Evolutionary conservation across 2,113 vertebrate species (phyloP).

Genomic region (Nasalis larvatus): DNA sequence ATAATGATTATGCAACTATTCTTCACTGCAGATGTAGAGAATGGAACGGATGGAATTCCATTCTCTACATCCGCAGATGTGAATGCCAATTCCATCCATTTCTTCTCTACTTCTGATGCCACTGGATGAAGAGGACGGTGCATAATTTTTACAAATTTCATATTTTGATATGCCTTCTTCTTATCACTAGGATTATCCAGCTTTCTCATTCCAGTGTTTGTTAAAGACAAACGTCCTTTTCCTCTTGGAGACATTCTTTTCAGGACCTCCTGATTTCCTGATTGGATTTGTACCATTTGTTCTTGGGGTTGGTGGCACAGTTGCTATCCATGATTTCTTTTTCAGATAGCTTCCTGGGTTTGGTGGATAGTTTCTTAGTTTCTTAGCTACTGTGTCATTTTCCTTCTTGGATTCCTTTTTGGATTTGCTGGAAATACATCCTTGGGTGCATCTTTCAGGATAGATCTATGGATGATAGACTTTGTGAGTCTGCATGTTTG

Average conservation of each 20-base stretch:
- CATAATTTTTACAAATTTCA: fast-evolving
- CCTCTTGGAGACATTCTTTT: not conserved
- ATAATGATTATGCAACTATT: not conserved
- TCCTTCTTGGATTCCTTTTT: not conserved
- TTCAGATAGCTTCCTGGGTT: too few species aligned
- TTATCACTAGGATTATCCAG: not conserved
- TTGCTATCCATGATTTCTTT: not conserved
- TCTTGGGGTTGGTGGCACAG: fast-evolving
- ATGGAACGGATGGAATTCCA: not conserved
- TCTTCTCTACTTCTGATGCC: too few species aligned
- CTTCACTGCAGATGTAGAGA: not conserved
- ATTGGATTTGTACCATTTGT: fast-evolving
- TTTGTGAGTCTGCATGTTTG: not conserved
- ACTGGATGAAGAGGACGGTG: fast-evolving
- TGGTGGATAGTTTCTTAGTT: not conserved
- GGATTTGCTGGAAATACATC: not conserved
- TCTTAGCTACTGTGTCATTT: not conserved
- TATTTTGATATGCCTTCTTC: not conserved
- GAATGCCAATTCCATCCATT: too few species aligned
- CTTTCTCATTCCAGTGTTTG: not conserved
- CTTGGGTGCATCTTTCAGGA: not conserved
- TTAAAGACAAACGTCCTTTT: not conserved
- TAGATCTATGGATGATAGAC: not conserved
- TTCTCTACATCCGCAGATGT: too few species aligned
- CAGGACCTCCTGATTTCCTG: not conserved